These are phyloP conservation scores for Drosophila pandora DNA, from an alignment of 1,140 invertebrate genomes.

Conservation along the genomic window DNA sequence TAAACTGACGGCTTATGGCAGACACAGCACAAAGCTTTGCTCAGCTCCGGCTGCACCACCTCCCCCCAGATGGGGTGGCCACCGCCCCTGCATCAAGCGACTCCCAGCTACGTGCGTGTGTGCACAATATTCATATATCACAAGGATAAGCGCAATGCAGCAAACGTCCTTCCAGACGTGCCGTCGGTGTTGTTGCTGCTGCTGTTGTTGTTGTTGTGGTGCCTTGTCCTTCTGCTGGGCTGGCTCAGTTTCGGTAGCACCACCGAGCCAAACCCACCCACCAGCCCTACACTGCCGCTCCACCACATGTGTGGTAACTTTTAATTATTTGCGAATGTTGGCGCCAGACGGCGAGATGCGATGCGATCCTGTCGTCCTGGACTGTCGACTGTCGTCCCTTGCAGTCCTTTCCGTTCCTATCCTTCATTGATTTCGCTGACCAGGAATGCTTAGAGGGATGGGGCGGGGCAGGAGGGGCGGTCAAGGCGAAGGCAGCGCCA, in stretches of 20 bases:
- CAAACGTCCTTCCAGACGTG: conserved; percentile 83
- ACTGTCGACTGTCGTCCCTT: conserved; percentile 29
- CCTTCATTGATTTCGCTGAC: conserved; percentile 74
- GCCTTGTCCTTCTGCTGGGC: conserved; percentile 46
- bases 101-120: conserved; percentile 63
- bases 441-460: conserved; percentile 24
- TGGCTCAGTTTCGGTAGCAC: conserved; percentile 21
- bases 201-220: conserved; percentile 37
- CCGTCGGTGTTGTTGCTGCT: conserved; percentile 49
- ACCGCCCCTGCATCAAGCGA: conserved; percentile 1
- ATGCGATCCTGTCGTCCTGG: conserved; percentile 38
- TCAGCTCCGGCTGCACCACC: conserved; percentile 22
- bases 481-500: conserved; percentile 49
- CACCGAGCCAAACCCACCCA: not conserved
- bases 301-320: conserved; percentile 64
- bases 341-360: conserved; percentile 75
- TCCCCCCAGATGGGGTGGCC: conserved; percentile 9
- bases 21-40: conserved; percentile 68
- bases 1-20: conserved; percentile 80
- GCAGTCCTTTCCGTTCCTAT: conserved; percentile 35
- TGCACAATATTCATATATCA: conserved; percentile 84
- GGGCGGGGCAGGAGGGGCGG: not conserved
- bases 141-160: conserved; percentile 84
- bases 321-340: conserved; percentile 82
- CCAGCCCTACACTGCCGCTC: conserved; percentile 25